Evolutionary conservation across 2,113 vertebrate genomes (phyloP).

Genomic region (Chaetura pelagica): DNA sequence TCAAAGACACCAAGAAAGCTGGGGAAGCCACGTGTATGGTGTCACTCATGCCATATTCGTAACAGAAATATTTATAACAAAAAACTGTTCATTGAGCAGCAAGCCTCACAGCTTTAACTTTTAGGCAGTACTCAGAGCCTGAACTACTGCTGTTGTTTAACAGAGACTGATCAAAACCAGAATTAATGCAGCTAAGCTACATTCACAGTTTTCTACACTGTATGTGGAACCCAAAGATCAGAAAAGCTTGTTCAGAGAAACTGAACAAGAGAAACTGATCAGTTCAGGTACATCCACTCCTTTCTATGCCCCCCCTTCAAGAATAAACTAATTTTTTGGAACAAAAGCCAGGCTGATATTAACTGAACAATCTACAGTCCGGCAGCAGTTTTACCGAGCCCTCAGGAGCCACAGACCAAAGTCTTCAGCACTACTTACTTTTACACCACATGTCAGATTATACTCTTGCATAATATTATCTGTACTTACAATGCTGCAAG

Average conservation of each 20-base stretch:
- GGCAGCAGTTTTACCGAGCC: not conserved
- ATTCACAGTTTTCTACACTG: not conserved
- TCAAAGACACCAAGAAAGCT: not conserved
- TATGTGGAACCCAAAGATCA: not conserved
- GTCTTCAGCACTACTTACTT: not conserved
- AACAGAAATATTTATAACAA: not conserved
- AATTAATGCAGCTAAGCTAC: not conserved
- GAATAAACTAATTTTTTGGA: not conserved
- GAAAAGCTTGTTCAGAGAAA: not conserved
- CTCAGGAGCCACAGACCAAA: not conserved
- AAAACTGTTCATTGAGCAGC: not conserved
- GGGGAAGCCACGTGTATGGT: not conserved
- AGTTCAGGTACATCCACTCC: not conserved
- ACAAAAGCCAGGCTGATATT: not conserved
- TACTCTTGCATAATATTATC: not conserved
- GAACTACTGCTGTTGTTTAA: not conserved
- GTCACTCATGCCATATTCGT: not conserved
- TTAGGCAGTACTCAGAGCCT: not conserved
- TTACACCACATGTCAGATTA: not conserved
- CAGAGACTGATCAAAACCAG: not conserved
- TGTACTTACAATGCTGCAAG: not conserved
- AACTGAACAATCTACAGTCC: not conserved
- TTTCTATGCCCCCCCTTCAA: not conserved
- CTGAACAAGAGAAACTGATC: no score
- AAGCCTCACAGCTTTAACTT: not conserved